Evolutionary conservation across 2,888 invertebrate species (phyloP), one percentile per base, ranked within the genome.

Genomic region (Syrphus vitripennis): DNA sequence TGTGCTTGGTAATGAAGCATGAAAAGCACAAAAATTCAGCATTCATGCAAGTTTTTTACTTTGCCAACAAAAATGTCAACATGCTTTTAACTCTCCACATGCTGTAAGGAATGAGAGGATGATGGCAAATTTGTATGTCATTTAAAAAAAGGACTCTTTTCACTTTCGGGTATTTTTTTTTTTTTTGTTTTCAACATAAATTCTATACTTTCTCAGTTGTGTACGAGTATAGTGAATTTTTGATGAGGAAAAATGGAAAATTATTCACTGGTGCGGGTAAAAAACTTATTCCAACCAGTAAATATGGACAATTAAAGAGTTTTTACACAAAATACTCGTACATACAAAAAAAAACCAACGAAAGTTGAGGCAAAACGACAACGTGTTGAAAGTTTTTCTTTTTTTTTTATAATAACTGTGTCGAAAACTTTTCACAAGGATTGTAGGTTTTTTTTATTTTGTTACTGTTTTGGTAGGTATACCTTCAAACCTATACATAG

Each of bases 301-400:
- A 81, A 86, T 65, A 76, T 55, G 80, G 71, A 84, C 84, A 81
- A 81, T 86, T 81, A 77, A 63, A 65, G 50, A 71, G 63, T 67
- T 57, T 79, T 40, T 57, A n/a, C 19, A 65, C 29, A 65, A 21
- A 48, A 48, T 12, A 21, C 3, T n/a, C n/a, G n/a, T n/a, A n/a
- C 5, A 53, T 4, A 16, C 5, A 16, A 59, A 59, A 19, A 29
- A 29, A 21, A 48, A 40, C 14, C 6, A 14, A 63, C 61, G 9
- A 24, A 31, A 67, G n/a, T 37, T 37, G 55, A 65, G 45, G 65
- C 45, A 16, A 16, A 31, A n/a, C 48, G 31, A 53, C 50, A 57
- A 37, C 21, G 14, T 26, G 70, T 75, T 78, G 67, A 67, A 83
- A 72, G 82, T 77, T 83, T 71, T 59, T 50, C 24, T 55, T 19